Conservation (phyloP, 2,888 invertebrate species). For the Cheilosia pagana region DNA sequence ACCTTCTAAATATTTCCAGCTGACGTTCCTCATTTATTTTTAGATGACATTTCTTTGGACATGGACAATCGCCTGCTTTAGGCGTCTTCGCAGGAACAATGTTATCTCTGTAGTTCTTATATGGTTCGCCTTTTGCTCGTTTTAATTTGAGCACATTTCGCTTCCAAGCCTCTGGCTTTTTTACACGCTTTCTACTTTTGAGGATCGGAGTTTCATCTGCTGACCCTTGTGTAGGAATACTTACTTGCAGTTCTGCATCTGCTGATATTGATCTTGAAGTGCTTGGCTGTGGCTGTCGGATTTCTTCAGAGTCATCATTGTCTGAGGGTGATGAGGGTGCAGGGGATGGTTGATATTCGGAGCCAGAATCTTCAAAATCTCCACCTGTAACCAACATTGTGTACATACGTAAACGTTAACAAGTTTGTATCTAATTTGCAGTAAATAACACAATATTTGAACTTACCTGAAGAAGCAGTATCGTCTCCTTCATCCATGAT, state of each 20-base stretch:
- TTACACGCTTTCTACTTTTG: constrained; percentile 17
- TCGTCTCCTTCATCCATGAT: too few relatives aligned
- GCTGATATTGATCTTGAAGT: constrained; percentile 12
- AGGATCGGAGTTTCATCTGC: constrained; percentile 9
- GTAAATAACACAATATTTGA: constrained; percentile 2
- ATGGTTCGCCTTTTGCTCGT: constrained; percentile 20
- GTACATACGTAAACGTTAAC: constrained; percentile 17
- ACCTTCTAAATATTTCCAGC: constrained; percentile 25
- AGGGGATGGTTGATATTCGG: constrained; percentile 5
- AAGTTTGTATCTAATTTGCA: constrained; percentile 15
- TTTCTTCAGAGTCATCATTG: constrained; percentile 22
- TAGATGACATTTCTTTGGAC: constrained; percentile 20
- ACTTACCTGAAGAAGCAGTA: too few relatives aligned
- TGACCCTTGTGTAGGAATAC: constrained; percentile 6
- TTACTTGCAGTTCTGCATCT: constrained; percentile 13
- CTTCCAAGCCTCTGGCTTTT: constrained; percentile 16
- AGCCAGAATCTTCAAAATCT: constrained; percentile 16
- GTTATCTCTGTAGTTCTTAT: constrained; percentile 4
- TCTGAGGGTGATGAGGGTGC: constrained; percentile 15
- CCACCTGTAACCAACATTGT: constrained; percentile 20
- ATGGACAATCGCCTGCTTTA: constrained; percentile 18
- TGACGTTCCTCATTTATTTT: constrained; percentile 22
- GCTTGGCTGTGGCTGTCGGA: constrained; percentile 9
- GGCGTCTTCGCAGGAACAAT: constrained; percentile 13
- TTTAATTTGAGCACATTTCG: constrained; percentile 24